phyloP scores from a whole-genome alignment of 2,113 vertebrate species.

The Cynopterus brachyotis region DNA sequence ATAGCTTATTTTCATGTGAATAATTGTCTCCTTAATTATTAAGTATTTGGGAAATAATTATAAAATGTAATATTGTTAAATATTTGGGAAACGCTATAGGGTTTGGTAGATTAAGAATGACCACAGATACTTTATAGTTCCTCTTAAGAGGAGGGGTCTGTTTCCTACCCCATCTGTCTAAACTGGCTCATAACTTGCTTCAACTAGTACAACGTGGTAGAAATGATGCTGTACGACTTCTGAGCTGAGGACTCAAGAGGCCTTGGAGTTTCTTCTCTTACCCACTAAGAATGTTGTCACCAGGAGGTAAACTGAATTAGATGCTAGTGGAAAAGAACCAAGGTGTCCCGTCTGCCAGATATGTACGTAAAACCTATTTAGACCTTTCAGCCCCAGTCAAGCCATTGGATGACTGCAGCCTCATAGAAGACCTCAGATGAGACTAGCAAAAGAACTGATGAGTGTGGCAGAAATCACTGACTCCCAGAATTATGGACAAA shows the following conservation, averaged over 20 bases:
- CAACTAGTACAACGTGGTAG: neutral
- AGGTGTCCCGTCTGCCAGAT: neutral
- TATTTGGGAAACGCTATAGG: neutral
- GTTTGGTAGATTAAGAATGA: neutral
- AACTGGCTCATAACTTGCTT: neutral
- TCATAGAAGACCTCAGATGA: neutral
- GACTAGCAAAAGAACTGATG: neutral
- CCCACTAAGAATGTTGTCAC: neutral
- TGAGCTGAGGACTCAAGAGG: neutral
- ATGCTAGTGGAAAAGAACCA: neutral
- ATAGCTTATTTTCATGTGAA: neutral
- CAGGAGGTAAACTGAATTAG: neutral
- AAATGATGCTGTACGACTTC: neutral
- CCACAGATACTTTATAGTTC: neutral
- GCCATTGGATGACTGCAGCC: neutral
- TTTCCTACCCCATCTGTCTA: neutral
- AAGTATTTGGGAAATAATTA: neutral
- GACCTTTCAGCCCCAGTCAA: neutral
- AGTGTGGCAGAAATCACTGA: neutral
- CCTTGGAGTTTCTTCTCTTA: neutral
- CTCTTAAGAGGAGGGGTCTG: neutral
- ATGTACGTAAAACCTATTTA: neutral
- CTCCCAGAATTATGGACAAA: neutral
- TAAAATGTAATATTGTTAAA: neutral
- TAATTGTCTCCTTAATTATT: neutral